phyloP scores from a whole-genome alignment of 2,888 invertebrate species.

The Linnaemya tessellans region DNA sequence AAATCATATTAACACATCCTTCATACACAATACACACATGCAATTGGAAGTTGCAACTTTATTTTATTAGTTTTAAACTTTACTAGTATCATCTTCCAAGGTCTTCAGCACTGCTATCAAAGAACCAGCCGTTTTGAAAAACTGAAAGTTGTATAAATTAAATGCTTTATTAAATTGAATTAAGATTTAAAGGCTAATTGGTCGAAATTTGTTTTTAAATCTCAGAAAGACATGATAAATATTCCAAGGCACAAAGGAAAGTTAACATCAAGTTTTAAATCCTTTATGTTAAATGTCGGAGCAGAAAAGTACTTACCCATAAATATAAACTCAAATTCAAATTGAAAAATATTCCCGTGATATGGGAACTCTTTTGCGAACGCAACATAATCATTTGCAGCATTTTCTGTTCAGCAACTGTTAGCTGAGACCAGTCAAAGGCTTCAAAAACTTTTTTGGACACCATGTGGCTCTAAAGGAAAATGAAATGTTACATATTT shows the following conservation, averaged over 20 bases:
- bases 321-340: constrained; percentile 61
- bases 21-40: too few species aligned
- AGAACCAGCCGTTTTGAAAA: constrained; percentile 59
- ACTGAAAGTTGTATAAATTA: constrained; percentile 12
- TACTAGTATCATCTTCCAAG: background rate
- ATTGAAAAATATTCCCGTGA: constrained; percentile 58
- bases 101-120: constrained; percentile 48
- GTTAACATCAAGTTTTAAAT: too few species aligned
- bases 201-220: too few species aligned
- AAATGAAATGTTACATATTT: background rate
- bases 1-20: too few species aligned
- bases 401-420: constrained; percentile 30
- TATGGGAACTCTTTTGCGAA: constrained; percentile 33
- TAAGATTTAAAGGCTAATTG: background rate
- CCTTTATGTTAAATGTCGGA: too few species aligned
- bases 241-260: too few species aligned
- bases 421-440: constrained; percentile 42
- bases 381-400: constrained; percentile 60
- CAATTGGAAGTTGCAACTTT: too few species aligned
- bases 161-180: too few species aligned
- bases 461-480: constrained; percentile 19
- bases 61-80: background rate
- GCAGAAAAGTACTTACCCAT: constrained; percentile 39
- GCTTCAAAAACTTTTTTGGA: constrained; percentile 25
- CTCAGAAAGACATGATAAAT: too few species aligned